phyloP scores from a whole-genome alignment of 2,888 invertebrate species.

The Sarcophaga variegata region DNA sequence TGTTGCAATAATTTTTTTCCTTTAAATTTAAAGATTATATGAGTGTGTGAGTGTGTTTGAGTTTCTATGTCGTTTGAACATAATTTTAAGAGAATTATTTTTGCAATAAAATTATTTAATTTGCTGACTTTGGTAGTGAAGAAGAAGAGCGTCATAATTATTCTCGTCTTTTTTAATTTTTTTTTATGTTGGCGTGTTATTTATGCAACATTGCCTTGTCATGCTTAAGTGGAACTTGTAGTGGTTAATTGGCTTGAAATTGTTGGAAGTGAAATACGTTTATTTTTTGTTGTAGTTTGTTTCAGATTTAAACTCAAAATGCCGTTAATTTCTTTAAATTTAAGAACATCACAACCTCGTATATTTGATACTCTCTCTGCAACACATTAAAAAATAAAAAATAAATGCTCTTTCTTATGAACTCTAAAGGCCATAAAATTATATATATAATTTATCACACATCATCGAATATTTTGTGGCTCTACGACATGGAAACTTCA shows the following conservation, averaged over 20 bases:
- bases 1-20: neutral
- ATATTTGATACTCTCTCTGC: no score
- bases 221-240: slow-evolving; percentile 58
- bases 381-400: no score
- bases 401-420: no score
- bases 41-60: neutral
- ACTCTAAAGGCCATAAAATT: no score
- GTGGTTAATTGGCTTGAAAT: slow-evolving; percentile 69
- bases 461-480: no score
- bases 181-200: slow-evolving; percentile 23
- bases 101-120: slow-evolving; percentile 28
- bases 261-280: slow-evolving; percentile 38
- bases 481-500: no score
- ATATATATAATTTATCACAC: no score
- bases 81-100: slow-evolving; percentile 30
- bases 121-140: neutral
- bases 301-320: neutral
- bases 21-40: neutral
- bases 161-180: slow-evolving; percentile 2
- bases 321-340: no score
- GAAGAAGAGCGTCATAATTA: neutral
- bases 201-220: slow-evolving; percentile 62
- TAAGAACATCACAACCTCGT: no score
- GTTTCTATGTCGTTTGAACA: slow-evolving; percentile 5
- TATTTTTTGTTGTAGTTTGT: no score